Evolutionary conservation across 2,888 invertebrate species (phyloP), one percentile per base, ranked within the genome.

Genomic region (Danaus chrysippus): DNA sequence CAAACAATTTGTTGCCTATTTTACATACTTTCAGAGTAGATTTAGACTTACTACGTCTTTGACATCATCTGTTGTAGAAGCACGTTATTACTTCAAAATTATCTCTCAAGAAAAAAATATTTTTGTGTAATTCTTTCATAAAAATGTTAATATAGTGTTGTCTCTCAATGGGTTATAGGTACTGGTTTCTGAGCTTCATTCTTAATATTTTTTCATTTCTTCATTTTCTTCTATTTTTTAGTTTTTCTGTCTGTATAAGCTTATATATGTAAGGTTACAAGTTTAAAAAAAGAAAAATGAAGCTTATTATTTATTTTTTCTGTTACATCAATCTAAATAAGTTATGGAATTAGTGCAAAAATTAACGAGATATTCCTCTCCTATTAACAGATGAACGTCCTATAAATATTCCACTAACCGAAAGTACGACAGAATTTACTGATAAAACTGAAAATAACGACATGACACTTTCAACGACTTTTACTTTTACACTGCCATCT

Each of bases 341-440:
- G 17, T 49, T n/a, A 17, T 49, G n/a, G 44, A 59, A 56, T 52
- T 59, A 59, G 17, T 17, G 46, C 42, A 42, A 62, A 57, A 62
- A 62, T 68, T 68, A 65, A 66, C 61, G 46, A 62, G 53, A 65
- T 79, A 77, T 86, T 84, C 72, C 77, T 76, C 87, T 88, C 87
- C 84, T 71, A 88, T 90, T 89, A 91, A 91, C 91, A 91, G 91
- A 90, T 91, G 88, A 83, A 76, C 81, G 81, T 80, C 82, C 84
- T 86, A 86, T 84, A 85, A 78, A 81, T 86, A 71, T 84, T 83
- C 83, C 83, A 90, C 86, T 91, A 90, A 89, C 87, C 72, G 89
- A 88, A 83, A 84, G 77, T 73, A 81, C 82, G 76, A 76, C 71
- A 70, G 81, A 67, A 62, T 66, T 67, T 42, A 72, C 62, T 53